Conservation (phyloP, 92 coral and sea anemone species). For the Zoanthus gigantus region DNA sequence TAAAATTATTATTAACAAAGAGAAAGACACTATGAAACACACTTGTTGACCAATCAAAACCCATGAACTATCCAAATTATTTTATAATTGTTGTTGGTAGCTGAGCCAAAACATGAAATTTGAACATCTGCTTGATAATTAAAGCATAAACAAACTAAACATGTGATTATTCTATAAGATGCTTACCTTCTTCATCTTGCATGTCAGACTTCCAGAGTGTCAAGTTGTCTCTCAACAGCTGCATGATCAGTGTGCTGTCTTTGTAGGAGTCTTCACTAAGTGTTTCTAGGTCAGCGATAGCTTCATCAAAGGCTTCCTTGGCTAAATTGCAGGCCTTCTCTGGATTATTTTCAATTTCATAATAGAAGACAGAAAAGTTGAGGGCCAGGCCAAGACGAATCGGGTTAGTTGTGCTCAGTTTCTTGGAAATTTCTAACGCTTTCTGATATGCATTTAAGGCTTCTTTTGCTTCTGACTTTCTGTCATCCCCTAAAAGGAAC, state of each 20-base stretch:
- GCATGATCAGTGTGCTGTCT: conserved; percentile 8
- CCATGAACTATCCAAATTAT: background rate
- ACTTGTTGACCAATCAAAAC: too few species aligned
- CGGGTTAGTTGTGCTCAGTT: conserved; percentile 63
- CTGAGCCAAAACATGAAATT: too few species aligned
- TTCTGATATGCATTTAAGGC: conserved; percentile 62
- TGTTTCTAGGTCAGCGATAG: conserved; percentile 45
- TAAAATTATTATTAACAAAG: too few species aligned
- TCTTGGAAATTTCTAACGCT: conserved; percentile 54
- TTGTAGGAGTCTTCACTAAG: conserved; percentile 11
- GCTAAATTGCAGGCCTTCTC: conserved; percentile 68
- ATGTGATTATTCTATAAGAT: background rate
- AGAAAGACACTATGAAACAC: too few species aligned
- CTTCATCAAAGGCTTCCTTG: conserved; percentile 79
- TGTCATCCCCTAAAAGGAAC: conserved; percentile 59
- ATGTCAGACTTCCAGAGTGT: conserved; percentile 77
- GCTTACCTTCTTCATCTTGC: conserved; percentile 46
- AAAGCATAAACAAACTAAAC: too few species aligned
- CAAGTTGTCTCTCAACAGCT: conserved; percentile 83
- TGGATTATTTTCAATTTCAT: conserved; percentile 66
- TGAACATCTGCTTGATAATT: too few species aligned
- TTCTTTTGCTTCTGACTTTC: conserved; percentile 18
- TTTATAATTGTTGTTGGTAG: background rate
- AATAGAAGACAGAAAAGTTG: conserved; percentile 72
- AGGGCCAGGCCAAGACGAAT: conserved; percentile 78